Evolutionary conservation across 2,888 invertebrate species (phyloP).

Genomic region (Caenorhabditis sulstoni): DNA sequence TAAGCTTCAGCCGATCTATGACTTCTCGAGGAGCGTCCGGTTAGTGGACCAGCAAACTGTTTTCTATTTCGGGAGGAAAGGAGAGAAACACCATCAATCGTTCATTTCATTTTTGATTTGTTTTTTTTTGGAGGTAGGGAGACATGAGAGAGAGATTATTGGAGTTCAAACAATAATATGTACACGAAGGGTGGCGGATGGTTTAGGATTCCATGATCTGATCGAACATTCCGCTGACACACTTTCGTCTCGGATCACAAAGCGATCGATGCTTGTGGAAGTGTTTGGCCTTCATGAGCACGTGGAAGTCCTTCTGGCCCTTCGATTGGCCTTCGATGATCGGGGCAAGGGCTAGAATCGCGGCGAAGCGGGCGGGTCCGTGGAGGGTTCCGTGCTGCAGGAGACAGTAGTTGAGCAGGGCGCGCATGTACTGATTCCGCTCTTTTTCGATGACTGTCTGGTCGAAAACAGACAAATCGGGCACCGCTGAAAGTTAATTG

Average conservation of each 20-base stretch:
- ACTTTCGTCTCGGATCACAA: conserved; percentile 13
- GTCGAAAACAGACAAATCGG: conserved; percentile 19
- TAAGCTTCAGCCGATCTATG: too few relatives aligned
- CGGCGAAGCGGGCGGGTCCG: conserved; percentile 40
- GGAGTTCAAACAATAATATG: not conserved
- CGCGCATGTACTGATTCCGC: conserved; percentile 35
- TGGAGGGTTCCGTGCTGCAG: conserved; percentile 43
- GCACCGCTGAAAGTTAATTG: conserved; percentile 31
- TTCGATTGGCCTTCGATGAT: conserved; percentile 41
- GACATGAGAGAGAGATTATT: not conserved
- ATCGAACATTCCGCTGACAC: conserved; percentile 45
- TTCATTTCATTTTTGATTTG: too few relatives aligned
- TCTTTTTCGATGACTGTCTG: conserved; percentile 49
- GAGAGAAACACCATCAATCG: too few relatives aligned
- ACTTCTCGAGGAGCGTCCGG: too few relatives aligned
- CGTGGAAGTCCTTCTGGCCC: conserved; percentile 36
- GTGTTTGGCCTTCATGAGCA: conserved; percentile 34
- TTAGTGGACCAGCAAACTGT: too few relatives aligned
- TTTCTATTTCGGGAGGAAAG: too few relatives aligned
- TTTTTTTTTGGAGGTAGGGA: conserved; percentile 21
- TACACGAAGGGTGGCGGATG: not conserved
- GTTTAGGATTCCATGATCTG: conserved; percentile 45
- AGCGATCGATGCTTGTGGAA: conserved; percentile 39
- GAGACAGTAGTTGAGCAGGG: conserved; percentile 44
- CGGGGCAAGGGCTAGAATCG: conserved; percentile 39